Evolutionary conservation across 2,888 invertebrate species (phyloP), one percentile per base, ranked within the genome.

Genomic region (Hypercompe scribonia): DNA sequence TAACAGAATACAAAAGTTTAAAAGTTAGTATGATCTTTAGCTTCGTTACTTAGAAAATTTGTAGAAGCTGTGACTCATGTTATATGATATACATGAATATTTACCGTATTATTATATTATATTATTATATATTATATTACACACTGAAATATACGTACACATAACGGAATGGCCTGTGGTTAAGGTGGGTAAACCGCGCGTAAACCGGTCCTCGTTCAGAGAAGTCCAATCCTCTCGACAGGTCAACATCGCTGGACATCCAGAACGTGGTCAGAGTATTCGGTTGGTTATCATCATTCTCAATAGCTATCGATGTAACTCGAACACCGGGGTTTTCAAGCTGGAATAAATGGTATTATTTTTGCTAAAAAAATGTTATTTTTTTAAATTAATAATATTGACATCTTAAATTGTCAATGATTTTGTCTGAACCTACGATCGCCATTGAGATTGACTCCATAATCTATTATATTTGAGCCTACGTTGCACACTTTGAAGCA

Each of bases 171-270:
- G 96, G 96, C 10, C 96, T 94, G 87, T 98, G 97, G 92, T 98
- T 98, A 76, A 98, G 95, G 92, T 98, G 98, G 0, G 97, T 97
- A 90, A 98, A 97, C 36, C 97, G 95, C 1, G 97, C 97, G 68
- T 96, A 97, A 2, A 98, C 96, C 0, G 97, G 90, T 0, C 98
- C 98, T 50, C 97, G 96, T 90, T 94, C 90, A 3, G 96, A 96
- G 91, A 98, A 98, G 93, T 98, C 98, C 70, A 98, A 95, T 0
- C 98, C 98, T 36, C 97, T 96, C 0, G 98, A 97, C 65, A 98
- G 90, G 88, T 98, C 97, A 65, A 98, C 96, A 84, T 98, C 97
- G 70, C 97, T 98, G 89, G 96, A 96, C 95, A 97, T 97, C 98
- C 98, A 98, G 93, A 96, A 97, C 0, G 98, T 98, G 80, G 96